A percentile compares a stretch with the other conserved stretches of the same genome.
phyloP scores from a whole-genome alignment of 2,797 vertebrate genomes.

The Pogonophryne albipinna region DNA sequence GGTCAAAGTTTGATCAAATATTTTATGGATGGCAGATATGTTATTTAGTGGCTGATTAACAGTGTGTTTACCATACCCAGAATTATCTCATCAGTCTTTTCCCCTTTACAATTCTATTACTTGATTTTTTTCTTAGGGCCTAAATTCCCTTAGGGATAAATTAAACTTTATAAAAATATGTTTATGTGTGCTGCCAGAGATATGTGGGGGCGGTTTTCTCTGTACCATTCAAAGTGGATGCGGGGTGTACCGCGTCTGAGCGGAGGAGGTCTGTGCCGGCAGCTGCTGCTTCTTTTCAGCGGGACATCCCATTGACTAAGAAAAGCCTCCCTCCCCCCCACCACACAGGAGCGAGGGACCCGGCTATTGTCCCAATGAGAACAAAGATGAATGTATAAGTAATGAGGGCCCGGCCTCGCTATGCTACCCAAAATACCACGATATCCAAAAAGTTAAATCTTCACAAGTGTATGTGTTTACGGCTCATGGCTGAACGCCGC shows the following conservation, averaged over 20 bases:
- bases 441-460: background rate
- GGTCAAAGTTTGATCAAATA: background rate
- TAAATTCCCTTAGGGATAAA: background rate
- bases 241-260: background rate
- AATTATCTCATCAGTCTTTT: background rate
- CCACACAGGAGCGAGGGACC: slow-evolving; percentile 44
- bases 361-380: slow-evolving; percentile 84
- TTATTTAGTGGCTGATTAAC: background rate
- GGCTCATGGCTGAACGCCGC: background rate
- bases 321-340: slow-evolving; percentile 36
- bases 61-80: no score
- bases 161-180: background rate
- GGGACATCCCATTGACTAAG: slow-evolving; percentile 68
- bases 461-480: background rate
- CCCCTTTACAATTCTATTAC: background rate
- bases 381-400: slow-evolving; percentile 84
- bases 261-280: slow-evolving; percentile 9
- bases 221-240: background rate
- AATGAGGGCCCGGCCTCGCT: slow-evolving; percentile 64
- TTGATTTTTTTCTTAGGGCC: background rate
- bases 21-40: background rate
- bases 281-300: slow-evolving; percentile 47
- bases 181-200: background rate
- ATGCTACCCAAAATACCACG: background rate
- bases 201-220: background rate